Conservation (phyloP, 2,797 vertebrate species). For the Rhinatrema bivittatum region DNA sequence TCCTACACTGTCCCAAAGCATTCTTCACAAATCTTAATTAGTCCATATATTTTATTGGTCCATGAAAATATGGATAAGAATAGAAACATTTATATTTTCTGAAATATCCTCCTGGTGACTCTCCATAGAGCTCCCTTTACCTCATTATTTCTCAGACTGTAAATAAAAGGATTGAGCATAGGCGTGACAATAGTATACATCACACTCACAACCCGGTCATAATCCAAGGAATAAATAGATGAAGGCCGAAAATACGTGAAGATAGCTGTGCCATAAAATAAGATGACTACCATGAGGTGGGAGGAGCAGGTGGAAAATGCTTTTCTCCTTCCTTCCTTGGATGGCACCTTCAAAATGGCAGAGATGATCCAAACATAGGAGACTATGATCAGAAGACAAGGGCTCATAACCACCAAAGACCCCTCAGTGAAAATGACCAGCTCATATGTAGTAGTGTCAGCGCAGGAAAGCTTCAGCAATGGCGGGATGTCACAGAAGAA, state of each 20-base stretch:
- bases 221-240: neutral
- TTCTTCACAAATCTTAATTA: too few species aligned
- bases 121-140: neutral
- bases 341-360: neutral
- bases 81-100: too few species aligned
- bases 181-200: slow-evolving; percentile 1
- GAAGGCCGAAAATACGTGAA: slow-evolving; percentile 6
- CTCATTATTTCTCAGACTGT: slow-evolving; percentile 2
- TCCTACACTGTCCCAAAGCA: too few species aligned
- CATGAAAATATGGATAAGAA: too few species aligned
- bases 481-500: slow-evolving; percentile 1
- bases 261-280: slow-evolving; percentile 3
- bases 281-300: neutral
- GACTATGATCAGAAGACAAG: neutral
- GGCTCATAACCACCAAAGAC: neutral
- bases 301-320: slow-evolving; percentile 1
- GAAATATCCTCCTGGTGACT: too few species aligned
- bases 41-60: too few species aligned
- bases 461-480: neutral
- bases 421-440: neutral
- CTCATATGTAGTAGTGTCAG: slow-evolving; percentile 1
- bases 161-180: slow-evolving; percentile 5
- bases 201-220: neutral
- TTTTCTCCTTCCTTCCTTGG: neutral
- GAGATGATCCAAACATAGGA: slow-evolving; percentile 1